Evolutionary conservation across 2,888 invertebrate species (phyloP).

Genomic region (Acleris emargana): DNA sequence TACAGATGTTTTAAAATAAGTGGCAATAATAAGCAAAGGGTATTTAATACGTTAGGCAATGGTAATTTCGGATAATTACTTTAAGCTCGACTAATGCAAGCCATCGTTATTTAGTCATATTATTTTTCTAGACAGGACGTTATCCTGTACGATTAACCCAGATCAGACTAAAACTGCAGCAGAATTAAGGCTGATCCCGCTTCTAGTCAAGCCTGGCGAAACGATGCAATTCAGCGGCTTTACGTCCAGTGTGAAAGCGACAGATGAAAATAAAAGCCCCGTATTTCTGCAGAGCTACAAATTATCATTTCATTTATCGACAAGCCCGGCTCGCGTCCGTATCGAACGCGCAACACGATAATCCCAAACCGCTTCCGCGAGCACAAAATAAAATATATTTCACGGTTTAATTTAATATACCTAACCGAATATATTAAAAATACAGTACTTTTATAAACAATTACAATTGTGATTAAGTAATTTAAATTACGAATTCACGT

Average conservation of each 20-base stretch:
- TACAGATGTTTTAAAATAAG: too few relatives aligned
- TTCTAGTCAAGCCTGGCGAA: slow-evolving; percentile 32
- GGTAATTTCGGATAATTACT: neutral
- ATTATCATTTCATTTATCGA: slow-evolving; percentile 34
- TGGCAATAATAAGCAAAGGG: too few relatives aligned
- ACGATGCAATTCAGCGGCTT: slow-evolving; percentile 36
- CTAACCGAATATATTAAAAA: too few relatives aligned
- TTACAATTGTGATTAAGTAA: too few relatives aligned
- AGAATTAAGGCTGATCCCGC: slow-evolving; percentile 57
- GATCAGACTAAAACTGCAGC: slow-evolving; percentile 56
- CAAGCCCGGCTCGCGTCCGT: slow-evolving; percentile 8
- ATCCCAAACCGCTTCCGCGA: slow-evolving; percentile 13
- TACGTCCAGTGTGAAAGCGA: slow-evolving; percentile 32
- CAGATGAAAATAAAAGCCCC: slow-evolving; percentile 31
- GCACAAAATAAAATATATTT: slow-evolving; percentile 1
- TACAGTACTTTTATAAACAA: too few relatives aligned
- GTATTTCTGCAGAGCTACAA: slow-evolving; percentile 28
- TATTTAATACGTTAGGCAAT: too few relatives aligned
- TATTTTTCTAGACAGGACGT: slow-evolving; percentile 46
- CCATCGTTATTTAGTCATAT: slow-evolving; percentile 46
- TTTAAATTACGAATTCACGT: too few relatives aligned
- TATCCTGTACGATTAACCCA: slow-evolving; percentile 57
- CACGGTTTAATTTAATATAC: too few relatives aligned
- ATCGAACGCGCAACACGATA: slow-evolving; percentile 17
- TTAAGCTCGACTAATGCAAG: slow-evolving; percentile 5